phyloP scores from a whole-genome alignment of 2,113 vertebrate genomes.

The Peromyscus californicus region DNA sequence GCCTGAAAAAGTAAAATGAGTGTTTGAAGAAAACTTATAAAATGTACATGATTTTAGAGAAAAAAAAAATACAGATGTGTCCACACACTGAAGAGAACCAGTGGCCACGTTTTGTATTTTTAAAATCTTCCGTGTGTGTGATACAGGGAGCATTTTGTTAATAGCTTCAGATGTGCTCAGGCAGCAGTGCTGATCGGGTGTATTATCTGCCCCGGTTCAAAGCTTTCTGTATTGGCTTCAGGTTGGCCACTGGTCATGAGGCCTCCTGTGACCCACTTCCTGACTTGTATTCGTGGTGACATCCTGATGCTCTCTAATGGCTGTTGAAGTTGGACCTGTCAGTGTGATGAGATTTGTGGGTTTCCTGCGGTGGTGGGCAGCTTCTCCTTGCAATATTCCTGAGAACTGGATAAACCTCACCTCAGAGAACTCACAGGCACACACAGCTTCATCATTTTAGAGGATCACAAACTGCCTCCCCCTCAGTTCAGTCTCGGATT shows the following conservation, averaged over 20 bases:
- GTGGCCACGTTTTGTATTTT: neutral
- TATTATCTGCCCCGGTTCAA: neutral
- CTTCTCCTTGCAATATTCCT: neutral
- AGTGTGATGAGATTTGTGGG: neutral
- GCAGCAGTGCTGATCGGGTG: neutral
- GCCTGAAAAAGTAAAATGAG: neutral
- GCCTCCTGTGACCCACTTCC: neutral
- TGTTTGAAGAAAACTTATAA: conserved; percentile 51
- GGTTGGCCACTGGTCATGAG: neutral
- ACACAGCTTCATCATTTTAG: neutral
- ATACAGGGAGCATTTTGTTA: neutral
- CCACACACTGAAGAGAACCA: neutral
- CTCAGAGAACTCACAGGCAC: neutral
- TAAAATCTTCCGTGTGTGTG: neutral
- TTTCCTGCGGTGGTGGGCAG: neutral
- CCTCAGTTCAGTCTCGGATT: neutral
- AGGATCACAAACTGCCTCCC: neutral
- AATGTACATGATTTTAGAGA: conserved; percentile 2
- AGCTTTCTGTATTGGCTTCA: neutral
- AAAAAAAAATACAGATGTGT: neutral
- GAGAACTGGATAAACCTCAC: neutral
- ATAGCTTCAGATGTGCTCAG: neutral
- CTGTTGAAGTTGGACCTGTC: neutral
- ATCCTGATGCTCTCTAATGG: neutral
- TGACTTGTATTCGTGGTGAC: neutral